Base-by-base conservation (phyloP, 2,113 vertebrate species). In the Melierax canorus region DNA sequence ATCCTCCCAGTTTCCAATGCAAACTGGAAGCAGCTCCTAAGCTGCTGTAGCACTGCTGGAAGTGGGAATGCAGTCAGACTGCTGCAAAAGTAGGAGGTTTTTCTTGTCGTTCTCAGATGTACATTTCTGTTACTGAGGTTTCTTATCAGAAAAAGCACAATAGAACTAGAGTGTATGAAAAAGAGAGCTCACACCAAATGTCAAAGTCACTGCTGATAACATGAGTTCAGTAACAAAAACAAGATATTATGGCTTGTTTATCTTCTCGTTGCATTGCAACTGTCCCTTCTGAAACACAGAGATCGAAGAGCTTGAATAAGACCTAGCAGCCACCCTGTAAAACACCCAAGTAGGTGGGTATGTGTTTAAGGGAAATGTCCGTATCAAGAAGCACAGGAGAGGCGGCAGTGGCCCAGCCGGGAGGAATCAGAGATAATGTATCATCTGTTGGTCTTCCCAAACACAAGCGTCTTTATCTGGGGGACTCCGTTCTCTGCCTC, bases 61-160 rank as follows among this genome's bases (percentile, higher is more conserved):
- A 94, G 58, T 36, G 66, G 88, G 43, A 90, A 53, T 26, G 16
- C 62, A 79, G 51, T 58, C 78, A 72, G 59, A 9, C 62, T 88
- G 50, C 41, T 84, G 14, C 2, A 1, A 18, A 86, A 79, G 53
- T 7, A 50, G 68, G 76, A 85, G 59, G 32, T 15, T 91, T 97
- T 88, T 56, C 87, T 73, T 86, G 88, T 88, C 55, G 10, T 56
- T 88, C 63, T 67, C 56, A 92, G 71, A 91, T 64, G 85, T 48
- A 75, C 41, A 11, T 11, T 92, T 86, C 95, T 72, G 93, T 90
- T 93, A 69, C 81, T 91, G 91, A 95, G 87, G 91, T 83, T 96
- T 94, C 95, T 97, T 97, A 97, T 97, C 95, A 90, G 96, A 84
- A 86, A 79, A 86, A 93, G 75, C 91, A 95, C 85, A 93, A 90